Evolutionary conservation across 1,140 invertebrate genomes (phyloP).

Genomic region (Cotesia typhae): DNA sequence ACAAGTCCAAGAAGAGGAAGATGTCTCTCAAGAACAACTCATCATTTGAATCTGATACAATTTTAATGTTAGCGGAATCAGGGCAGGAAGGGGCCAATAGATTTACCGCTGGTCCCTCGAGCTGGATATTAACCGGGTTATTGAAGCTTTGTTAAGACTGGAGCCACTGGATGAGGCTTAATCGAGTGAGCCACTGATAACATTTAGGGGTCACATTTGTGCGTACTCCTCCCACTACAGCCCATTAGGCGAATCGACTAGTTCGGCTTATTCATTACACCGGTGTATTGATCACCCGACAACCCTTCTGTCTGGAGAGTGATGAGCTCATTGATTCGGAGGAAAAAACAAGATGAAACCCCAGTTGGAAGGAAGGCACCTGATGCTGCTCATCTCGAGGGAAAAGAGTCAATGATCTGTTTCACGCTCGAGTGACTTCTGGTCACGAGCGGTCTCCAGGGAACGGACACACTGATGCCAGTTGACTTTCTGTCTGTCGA

Average conservation of each 20-base stretch:
- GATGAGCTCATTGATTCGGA: conserved; percentile 9
- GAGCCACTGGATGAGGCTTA: conserved; percentile 43
- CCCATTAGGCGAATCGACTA: too few species aligned
- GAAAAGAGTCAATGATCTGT: conserved; percentile 24
- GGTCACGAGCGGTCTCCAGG: conserved; percentile 29
- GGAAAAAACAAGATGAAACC: background rate
- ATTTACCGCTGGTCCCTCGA: conserved; percentile 31
- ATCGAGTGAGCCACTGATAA: conserved; percentile 49
- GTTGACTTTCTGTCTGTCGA: background rate
- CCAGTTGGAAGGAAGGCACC: too few species aligned
- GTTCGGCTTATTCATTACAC: background rate
- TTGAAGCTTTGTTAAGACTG: conserved; percentile 40
- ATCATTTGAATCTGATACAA: too few species aligned
- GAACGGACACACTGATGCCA: conserved; percentile 14
- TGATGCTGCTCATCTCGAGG: conserved; percentile 13
- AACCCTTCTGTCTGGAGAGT: too few species aligned
- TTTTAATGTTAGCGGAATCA: too few species aligned
- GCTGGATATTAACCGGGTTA: conserved; percentile 36
- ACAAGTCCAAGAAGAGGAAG: too few species aligned
- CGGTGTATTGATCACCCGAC: background rate
- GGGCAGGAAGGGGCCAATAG: conserved; percentile 31
- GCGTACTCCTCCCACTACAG: background rate
- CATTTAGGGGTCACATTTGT: conserved; percentile 39
- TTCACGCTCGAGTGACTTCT: conserved; percentile 29
- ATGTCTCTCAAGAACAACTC: too few species aligned